phyloP scores from a whole-genome alignment of 2,888 invertebrate species.

The Endomychus coccineus region DNA sequence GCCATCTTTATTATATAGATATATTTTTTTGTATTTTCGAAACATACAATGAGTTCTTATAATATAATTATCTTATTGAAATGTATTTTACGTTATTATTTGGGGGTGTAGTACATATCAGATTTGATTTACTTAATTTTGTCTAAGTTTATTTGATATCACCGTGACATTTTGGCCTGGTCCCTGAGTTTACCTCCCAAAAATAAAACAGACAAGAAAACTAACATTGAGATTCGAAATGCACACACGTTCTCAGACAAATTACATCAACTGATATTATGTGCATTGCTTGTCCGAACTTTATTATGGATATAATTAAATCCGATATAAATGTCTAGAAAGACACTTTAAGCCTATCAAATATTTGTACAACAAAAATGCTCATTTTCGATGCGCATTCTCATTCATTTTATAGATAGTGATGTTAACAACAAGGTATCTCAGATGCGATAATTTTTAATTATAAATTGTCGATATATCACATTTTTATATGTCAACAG shows the following conservation, averaged over 20 bases:
- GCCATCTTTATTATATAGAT: slow-evolving; percentile 24
- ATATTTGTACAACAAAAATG: slow-evolving; percentile 7
- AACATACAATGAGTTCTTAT: slow-evolving; percentile 42
- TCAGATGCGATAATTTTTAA: slow-evolving; percentile 32
- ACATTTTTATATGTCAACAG: slow-evolving; percentile 30
- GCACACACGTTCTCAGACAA: slow-evolving; percentile 20
- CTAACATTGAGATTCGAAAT: slow-evolving; percentile 29
- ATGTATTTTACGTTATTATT: slow-evolving; percentile 38
- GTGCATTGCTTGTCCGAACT: slow-evolving; percentile 13
- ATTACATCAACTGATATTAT: slow-evolving; percentile 19
- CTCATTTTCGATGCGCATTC: slow-evolving; percentile 7
- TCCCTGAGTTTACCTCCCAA: slow-evolving; percentile 47
- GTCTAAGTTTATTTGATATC: slow-evolving; percentile 44
- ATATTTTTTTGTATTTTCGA: slow-evolving; percentile 33
- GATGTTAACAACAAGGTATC: slow-evolving; percentile 31
- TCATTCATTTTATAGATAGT: slow-evolving; percentile 19
- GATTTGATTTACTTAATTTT: slow-evolving; percentile 42
- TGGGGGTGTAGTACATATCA: slow-evolving; percentile 37
- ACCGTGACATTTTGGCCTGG: slow-evolving; percentile 48
- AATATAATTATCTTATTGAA: slow-evolving; percentile 38
- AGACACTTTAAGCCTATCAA: slow-evolving; percentile 21
- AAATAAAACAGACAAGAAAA: slow-evolving; percentile 26
- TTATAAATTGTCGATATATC: slow-evolving; percentile 41
- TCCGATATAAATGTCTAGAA: slow-evolving; percentile 28
- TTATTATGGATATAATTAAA: slow-evolving; percentile 23